These are phyloP conservation scores for Pampusana beccarii DNA, from an alignment of 2,113 vertebrate species.

Conservation along the genomic window DNA sequence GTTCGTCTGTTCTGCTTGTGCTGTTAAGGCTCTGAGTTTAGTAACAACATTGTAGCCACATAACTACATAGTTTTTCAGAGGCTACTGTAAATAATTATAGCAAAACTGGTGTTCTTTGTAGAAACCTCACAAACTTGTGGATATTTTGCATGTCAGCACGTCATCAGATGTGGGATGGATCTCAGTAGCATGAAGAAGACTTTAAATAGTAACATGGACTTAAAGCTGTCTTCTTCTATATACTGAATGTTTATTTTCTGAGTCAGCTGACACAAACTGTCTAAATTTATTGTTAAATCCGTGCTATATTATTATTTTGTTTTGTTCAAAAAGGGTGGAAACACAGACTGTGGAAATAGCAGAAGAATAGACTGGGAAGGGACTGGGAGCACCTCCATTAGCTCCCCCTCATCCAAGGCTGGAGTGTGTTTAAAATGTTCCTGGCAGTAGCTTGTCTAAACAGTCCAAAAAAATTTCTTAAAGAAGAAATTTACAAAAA, in stretches of 20 bases:
- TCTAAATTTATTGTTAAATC: not conserved
- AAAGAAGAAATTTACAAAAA: not conserved
- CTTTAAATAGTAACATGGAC: not conserved
- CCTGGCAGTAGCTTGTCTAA: not conserved
- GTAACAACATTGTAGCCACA: not conserved
- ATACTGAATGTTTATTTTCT: not conserved
- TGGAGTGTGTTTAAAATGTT: not conserved
- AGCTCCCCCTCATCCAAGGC: not conserved
- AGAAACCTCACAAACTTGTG: not conserved
- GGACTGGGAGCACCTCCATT: not conserved
- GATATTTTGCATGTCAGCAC: not conserved
- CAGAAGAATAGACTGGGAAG: not conserved
- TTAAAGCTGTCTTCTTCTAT: not conserved
- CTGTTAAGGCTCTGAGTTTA: not conserved
- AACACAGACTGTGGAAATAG: not conserved
- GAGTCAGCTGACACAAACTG: not conserved
- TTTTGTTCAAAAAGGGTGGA: not conserved
- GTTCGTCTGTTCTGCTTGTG: not conserved
- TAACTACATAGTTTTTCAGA: not conserved
- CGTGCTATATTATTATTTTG: not conserved
- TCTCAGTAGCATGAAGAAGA: not conserved
- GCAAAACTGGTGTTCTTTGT: not conserved
- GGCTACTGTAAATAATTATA: not conserved
- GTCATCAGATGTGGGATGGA: not conserved
- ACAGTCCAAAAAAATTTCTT: not conserved